Base-by-base conservation (phyloP, 2,113 vertebrate genomes). In the Pelecanus crispus region DNA sequence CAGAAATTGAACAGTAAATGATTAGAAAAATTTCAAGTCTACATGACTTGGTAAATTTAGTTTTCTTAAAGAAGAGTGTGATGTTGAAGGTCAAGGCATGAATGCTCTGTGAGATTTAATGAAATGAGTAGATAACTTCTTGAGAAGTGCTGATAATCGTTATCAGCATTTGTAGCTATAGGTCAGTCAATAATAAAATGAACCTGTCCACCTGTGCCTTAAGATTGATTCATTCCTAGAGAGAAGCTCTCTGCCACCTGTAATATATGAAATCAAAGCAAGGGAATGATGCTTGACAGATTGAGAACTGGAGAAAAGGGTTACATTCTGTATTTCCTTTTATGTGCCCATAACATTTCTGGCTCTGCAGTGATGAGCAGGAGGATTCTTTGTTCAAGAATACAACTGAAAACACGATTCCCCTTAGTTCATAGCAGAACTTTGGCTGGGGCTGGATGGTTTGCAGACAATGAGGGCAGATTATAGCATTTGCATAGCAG, bases 401-500 rank as follows among this genome's bases (percentile, higher is more conserved):
- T 34, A 71, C 61, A 56, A 3, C 20, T 71, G 83, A n/a, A 81
- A 84, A 74, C 19, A 40, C 5, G 3, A 3, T 44, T 92, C 38
- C 47, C 20, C 13, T 34, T 47, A 17, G 56, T 9, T 84, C 50
- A 17, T 8, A 53, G 63, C 62, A 86, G 86, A 70, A 36, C 81
- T 67, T 32, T 34, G 38, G 58, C 88, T 81, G 68, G 13, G 34
- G 53, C 67, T 75, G 66, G 28, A 29, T 1, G 10, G 42, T 73
- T 77, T 94, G 88, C 80, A 89, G 86, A 29, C 53, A 25, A 6
- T 0, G 6, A 62, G 86, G 89, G 56, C 86, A 92, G 77, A 19
- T 84, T 16, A 66, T 45, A 86, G 71, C 80, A 36, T 96, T 94
- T 97, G 86, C 83, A 61, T 86, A 92, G 89, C 81, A 92, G 86